phyloP scores from a whole-genome alignment of 2,113 vertebrate species.

The Orcinus orca region DNA sequence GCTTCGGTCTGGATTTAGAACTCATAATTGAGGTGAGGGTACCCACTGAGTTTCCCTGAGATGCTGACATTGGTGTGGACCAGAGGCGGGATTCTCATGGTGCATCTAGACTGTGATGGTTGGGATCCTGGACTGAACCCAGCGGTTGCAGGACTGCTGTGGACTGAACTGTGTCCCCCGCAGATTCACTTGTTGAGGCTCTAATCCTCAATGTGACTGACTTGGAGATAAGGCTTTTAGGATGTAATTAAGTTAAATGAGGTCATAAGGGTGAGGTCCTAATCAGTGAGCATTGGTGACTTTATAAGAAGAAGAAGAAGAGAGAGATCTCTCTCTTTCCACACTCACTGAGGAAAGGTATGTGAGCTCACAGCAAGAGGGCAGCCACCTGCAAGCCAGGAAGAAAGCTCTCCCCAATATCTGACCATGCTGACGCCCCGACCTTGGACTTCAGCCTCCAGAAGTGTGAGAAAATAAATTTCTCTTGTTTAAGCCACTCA shows the following conservation, averaged over 20 bases:
- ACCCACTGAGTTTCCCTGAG: neutral
- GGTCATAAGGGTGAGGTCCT: neutral
- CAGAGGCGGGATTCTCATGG: neutral
- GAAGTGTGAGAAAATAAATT: neutral
- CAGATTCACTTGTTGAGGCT: neutral
- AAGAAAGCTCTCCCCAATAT: neutral
- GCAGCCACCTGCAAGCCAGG: neutral
- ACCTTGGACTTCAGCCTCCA: neutral
- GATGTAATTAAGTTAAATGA: neutral
- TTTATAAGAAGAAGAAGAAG: neutral
- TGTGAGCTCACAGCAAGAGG: neutral
- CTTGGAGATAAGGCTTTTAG: neutral
- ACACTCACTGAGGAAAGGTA: neutral
- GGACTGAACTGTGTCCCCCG: no score
- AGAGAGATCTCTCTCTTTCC: neutral
- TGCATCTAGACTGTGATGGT: neutral
- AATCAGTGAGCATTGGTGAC: neutral
- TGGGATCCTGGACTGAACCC: neutral
- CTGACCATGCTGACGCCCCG: no score
- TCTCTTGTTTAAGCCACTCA: neutral
- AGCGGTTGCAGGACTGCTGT: no score
- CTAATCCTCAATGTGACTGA: neutral
- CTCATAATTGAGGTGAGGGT: no score
- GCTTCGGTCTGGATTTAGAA: neutral
- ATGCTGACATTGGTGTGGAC: neutral